A percentile compares a stretch with the other conserved stretches of the same genome.
These are phyloP conservation scores for Diploscapter pachys DNA, from an alignment of 1,140 invertebrate genomes.

Conservation along the genomic window DNA sequence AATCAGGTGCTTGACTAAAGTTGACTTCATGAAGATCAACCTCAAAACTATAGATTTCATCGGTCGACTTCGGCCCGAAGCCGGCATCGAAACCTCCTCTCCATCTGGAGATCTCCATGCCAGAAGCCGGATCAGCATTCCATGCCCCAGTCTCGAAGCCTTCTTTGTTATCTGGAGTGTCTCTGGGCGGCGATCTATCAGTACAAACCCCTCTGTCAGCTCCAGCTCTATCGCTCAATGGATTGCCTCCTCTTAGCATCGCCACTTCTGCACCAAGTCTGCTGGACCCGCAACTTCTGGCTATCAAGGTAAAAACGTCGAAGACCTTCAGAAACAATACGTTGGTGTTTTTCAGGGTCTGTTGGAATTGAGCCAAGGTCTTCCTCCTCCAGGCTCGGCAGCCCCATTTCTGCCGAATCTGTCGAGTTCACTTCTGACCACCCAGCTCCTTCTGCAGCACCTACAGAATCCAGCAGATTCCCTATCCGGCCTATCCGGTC, in stretches of 20 bases:
- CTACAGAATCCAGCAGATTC: constrained; percentile 1
- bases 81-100: no score
- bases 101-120: no score
- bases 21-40: no score
- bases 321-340: no score
- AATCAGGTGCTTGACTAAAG: no score
- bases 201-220: no score
- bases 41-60: no score
- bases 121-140: constrained; percentile 6
- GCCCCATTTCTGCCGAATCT: constrained; percentile 4
- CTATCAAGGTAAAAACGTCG: no score
- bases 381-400: background rate
- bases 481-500: no score
- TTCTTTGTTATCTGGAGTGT: no score
- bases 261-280: constrained; percentile 2
- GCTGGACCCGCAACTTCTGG: background rate
- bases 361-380: constrained; percentile 1
- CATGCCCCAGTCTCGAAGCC: background rate
- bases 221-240: background rate
- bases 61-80: no score
- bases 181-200: no score
- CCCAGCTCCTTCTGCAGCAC: constrained; percentile 8
- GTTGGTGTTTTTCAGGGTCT: background rate
- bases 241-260: background rate
- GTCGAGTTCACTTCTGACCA: constrained; percentile 9